Base-by-base conservation (phyloP, 1,140 invertebrate genomes). In the Drosophila watanabei region DNA sequence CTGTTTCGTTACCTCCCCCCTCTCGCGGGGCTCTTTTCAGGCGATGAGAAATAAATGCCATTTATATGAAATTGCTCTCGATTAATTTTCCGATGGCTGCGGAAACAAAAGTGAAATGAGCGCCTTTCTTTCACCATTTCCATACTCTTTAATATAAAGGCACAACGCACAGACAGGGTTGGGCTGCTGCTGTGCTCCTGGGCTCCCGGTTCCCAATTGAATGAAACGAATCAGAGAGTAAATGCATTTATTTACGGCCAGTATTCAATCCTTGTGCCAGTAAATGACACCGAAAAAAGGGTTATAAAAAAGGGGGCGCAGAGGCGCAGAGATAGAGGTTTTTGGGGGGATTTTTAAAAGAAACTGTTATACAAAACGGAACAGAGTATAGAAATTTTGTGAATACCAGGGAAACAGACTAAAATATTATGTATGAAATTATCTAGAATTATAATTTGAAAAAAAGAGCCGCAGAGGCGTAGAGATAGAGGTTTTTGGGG, bases 41-140 rank as follows among this genome's bases (percentile, higher is more conserved):
- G 66, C 70, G 52, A 35, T 79, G 75, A 66, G 52, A 58, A 77
- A 71, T 71, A 82, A 58, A 63, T 66, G 82, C 75, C 75, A 85
- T 85, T 85, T 80, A 71, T 85, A 85, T 77, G 72, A 85, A 84
- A 85, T 80, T 64, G 82, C 61, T 75, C 62, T 85, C 82, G 66
- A 85, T 85, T 72, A 85, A 85, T 85, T 85, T 72, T 54, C 58
- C 65, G 75, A 68, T 82, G 80, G 49, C 59, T 51, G 46, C 35
- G n/a, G 14, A 57, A 68, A 82, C 59, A 65, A 80, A 49, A 61
- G 62, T 28, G n/a, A 58, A 37, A 41, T 46, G 64, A 45, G 68
- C 63, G 48, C 68, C 32, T 66, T 65, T 39, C 48, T n/a, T 54
- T 70, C n/a, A 3, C 45, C 33, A 39, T 57, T 69, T 69, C 20